Evolutionary conservation across 2,888 invertebrate species (phyloP).

Genomic region (Phania funesta): DNA sequence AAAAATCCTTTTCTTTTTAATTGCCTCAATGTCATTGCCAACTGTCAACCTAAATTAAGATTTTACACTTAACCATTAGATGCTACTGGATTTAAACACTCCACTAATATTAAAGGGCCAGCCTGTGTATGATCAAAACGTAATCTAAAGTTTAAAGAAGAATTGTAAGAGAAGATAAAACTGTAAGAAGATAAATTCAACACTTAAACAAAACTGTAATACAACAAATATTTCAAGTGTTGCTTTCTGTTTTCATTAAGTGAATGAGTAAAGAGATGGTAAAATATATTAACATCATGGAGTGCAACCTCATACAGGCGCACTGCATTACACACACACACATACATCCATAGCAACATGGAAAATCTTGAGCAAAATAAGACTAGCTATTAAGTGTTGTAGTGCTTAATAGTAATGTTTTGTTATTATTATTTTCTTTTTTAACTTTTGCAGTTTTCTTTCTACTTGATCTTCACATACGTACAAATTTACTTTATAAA

Average conservation of each 20-base stretch:
- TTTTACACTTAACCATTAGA: neutral
- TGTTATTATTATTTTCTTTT: neutral
- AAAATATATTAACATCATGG: constrained; percentile 36
- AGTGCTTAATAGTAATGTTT: constrained; percentile 40
- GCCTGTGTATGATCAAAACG: neutral
- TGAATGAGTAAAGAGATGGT: neutral
- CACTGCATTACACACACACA: constrained; percentile 18
- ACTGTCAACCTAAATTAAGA: constrained; percentile 1
- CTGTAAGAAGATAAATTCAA: constrained; percentile 31
- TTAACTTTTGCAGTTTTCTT: neutral
- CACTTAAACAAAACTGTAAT: constrained; percentile 46
- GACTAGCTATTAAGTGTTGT: constrained; percentile 60
- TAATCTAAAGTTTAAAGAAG: constrained; percentile 7
- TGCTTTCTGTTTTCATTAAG: constrained; percentile 61
- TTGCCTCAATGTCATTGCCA: no score
- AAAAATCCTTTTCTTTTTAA: no score
- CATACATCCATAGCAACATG: neutral
- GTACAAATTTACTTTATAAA: no score
- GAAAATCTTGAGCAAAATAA: constrained; percentile 42
- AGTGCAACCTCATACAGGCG: neutral
- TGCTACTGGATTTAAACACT: neutral
- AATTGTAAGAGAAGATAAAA: neutral
- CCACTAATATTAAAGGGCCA: constrained; percentile 24
- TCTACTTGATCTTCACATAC: no score
- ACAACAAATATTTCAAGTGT: constrained; percentile 62